These are phyloP conservation scores for Limenitis camilla DNA, from an alignment of 2,888 invertebrate genomes.

Conservation along the genomic window DNA sequence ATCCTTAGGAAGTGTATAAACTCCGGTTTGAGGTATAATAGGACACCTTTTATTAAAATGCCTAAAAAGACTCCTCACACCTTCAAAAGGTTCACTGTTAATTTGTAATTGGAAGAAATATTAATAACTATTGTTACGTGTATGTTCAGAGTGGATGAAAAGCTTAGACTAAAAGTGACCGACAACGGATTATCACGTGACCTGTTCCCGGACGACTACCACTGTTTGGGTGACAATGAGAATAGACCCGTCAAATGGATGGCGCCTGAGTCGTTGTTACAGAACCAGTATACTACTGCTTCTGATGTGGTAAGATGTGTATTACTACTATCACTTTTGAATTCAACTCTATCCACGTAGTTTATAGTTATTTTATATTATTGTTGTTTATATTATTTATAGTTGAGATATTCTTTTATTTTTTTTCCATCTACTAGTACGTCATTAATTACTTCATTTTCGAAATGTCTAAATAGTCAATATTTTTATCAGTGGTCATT, in stretches of 20 bases:
- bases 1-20: too few relatives aligned
- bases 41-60: too few relatives aligned
- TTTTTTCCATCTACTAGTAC: too few relatives aligned
- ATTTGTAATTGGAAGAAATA: background rate
- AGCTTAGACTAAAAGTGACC: conserved; percentile 86
- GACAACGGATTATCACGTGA: conserved; percentile 93
- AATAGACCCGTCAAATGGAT: conserved; percentile 96
- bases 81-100: too few relatives aligned
- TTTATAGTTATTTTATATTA: too few relatives aligned
- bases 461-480: too few relatives aligned
- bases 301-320: conserved; percentile 86
- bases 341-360: background rate
- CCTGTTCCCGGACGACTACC: conserved; percentile 94
- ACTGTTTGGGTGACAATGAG: conserved; percentile 94
- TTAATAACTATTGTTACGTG: background rate
- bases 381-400: too few relatives aligned
- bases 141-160: conserved; percentile 78
- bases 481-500: conserved; percentile 84
- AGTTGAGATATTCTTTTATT: too few relatives aligned
- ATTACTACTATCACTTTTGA: background rate
- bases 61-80: too few relatives aligned
- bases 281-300: conserved; percentile 87
- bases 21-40: too few relatives aligned
- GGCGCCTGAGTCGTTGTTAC: conserved; percentile 88
- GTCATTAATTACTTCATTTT: too few relatives aligned